A percentile compares a stretch with the other conserved stretches of the same genome.
Conservation (phyloP, 2,888 invertebrate species). For the Masnerella sp. region DNA sequence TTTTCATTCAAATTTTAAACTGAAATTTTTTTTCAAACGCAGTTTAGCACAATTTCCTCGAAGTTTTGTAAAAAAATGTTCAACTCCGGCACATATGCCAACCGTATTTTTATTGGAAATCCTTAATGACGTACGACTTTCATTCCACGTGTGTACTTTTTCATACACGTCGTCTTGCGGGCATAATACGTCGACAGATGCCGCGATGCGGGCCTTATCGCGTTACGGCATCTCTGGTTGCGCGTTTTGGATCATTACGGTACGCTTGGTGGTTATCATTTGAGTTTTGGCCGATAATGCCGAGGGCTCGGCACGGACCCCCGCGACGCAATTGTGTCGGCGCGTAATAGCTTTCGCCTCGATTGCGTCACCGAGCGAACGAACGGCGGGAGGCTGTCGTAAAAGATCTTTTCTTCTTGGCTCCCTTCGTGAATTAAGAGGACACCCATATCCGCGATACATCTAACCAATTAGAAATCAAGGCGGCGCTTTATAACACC, state of each 20-base stretch:
- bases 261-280: constrained; percentile 70
- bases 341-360: constrained; percentile 66
- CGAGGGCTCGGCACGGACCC: constrained; percentile 57
- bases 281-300: constrained; percentile 66
- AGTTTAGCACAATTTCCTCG: too few relatives aligned
- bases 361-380: constrained; percentile 57
- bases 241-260: constrained; percentile 69
- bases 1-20: too few relatives aligned
- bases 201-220: constrained; percentile 75
- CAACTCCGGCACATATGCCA: too few relatives aligned
- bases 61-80: too few relatives aligned
- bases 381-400: constrained; percentile 42
- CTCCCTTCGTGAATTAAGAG: constrained; percentile 56
- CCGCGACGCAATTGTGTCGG: constrained; percentile 71
- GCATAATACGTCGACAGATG: constrained; percentile 67
- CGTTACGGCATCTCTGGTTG: constrained; percentile 70
- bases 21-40: too few relatives aligned
- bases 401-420: constrained; percentile 51
- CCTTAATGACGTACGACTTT: constrained; percentile 30
- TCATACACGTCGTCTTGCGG: constrained; percentile 10
- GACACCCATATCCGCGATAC: constrained; percentile 57
- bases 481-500: constrained; percentile 52
- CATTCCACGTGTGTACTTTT: constrained; percentile 31
- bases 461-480: constrained; percentile 62
- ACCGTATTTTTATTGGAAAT: too few relatives aligned